Evolutionary conservation across 1,140 invertebrate genomes (phyloP).

Genomic region (Hycleus phaleratus): DNA sequence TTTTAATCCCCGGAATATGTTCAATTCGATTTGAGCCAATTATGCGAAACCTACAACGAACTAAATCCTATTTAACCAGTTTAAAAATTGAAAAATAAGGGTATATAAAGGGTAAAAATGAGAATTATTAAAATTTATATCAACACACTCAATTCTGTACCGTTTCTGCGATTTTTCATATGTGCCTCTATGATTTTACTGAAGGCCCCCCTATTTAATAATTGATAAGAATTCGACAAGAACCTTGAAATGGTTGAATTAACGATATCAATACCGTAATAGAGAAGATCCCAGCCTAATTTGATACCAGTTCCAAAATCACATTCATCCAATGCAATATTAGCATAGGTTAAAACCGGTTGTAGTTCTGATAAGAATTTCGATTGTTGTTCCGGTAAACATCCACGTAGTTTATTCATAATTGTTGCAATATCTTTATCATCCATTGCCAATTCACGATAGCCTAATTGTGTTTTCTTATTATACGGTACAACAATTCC

Average conservation of each 20-base stretch:
- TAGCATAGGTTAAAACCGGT: conserved; percentile 69
- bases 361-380: conserved; percentile 58
- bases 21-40: too few relatives aligned
- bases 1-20: too few relatives aligned
- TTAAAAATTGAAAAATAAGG: too few relatives aligned
- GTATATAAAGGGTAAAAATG: too few relatives aligned
- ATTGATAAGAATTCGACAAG: conserved; percentile 67
- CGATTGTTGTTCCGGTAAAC: conserved; percentile 50
- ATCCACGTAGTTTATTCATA: conserved; percentile 57
- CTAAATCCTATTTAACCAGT: too few relatives aligned
- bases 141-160: conserved; percentile 34
- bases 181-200: conserved; percentile 65
- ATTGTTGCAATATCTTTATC: conserved; percentile 58
- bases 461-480: conserved; percentile 51
- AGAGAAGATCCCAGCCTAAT: conserved; percentile 78
- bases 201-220: conserved; percentile 66
- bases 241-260: conserved; percentile 57
- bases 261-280: conserved; percentile 60
- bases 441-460: conserved; percentile 29
- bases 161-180: conserved; percentile 51
- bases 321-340: conserved; percentile 87
- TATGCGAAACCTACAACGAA: too few relatives aligned
- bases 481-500: conserved; percentile 86
- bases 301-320: conserved; percentile 90
- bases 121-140: neutral